These are phyloP conservation scores for Bathybates hornii DNA, from an alignment of 2,113 vertebrate genomes.

Conservation along the genomic window DNA sequence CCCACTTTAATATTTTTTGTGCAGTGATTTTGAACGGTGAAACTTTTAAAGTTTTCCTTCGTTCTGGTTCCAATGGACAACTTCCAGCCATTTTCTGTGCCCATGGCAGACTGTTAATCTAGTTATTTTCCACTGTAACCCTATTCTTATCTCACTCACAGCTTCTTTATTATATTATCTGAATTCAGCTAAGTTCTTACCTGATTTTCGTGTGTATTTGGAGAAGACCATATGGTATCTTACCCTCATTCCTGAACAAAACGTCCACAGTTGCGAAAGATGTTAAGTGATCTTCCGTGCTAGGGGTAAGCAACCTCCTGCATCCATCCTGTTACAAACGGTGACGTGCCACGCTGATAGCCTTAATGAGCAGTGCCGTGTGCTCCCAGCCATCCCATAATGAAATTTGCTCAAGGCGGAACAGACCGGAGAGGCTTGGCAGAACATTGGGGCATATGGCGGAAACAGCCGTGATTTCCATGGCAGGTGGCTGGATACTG, in stretches of 20 bases:
- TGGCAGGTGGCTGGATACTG: constrained; percentile 75
- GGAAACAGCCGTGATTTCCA: constrained; percentile 86
- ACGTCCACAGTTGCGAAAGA: constrained; percentile 10
- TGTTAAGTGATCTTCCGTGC: neutral
- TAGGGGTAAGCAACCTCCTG: constrained; percentile 39
- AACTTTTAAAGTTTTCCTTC: neutral
- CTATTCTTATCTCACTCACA: neutral
- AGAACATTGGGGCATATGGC: constrained; percentile 87
- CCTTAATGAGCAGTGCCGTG: constrained; percentile 84
- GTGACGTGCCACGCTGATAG: constrained; percentile 83
- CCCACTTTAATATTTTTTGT: neutral
- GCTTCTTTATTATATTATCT: neutral
- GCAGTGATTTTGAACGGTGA: neutral
- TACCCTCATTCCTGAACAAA: neutral
- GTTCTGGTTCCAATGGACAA: neutral
- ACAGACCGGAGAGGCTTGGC: constrained; percentile 85
- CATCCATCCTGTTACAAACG: constrained; percentile 49
- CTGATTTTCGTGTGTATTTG: neutral
- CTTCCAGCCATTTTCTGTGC: neutral
- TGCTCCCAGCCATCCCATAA: constrained; percentile 85
- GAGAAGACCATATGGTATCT: neutral
- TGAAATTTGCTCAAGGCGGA: constrained; percentile 90
- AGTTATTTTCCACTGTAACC: neutral
- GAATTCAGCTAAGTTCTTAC: neutral
- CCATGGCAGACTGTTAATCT: neutral